Evolutionary conservation across 2,888 invertebrate genomes (phyloP), one percentile per base, ranked within the genome.

Genomic region (Dysmachus trigonus): DNA sequence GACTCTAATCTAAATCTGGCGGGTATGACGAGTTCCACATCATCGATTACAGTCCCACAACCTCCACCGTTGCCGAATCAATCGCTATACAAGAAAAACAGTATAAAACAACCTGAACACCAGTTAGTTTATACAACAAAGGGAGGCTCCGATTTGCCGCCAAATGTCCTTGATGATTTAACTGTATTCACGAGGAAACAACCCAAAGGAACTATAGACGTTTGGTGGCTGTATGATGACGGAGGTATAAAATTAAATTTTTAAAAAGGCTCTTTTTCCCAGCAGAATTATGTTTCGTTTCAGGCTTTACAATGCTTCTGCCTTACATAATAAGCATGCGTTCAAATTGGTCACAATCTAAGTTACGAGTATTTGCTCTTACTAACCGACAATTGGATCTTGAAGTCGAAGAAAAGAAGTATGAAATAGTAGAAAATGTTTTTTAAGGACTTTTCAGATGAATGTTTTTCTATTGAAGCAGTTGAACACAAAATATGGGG

Each of bases 161-260:
- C 94, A 88, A 94, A 95, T 72, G 93, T 96, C 82, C 92, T 96
- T 6, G 94, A 95, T 86, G 95, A 94, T 83, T 94, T 96, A 92
- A 95, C 95, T 15, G 93, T 96, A 88, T 97, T 97, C 91, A 95
- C 95, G 88, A 94, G 93, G 88, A 97, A 97, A 90, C 94, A 97
- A 92, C 94, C 95, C 85, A 94, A 95, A 87, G 97, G 98, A 13
- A 95, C 95, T 0, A 95, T 83, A 27, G 98, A 98, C 92, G 98
- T 98, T 74, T 98, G 98, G 97, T 99, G 98, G 98, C 92, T 98
- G 89, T 98, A 98, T 91, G 98, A 98, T 91, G 98, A 97, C 91
- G 97, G 97, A 90, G 97, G 97, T 91, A 85, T 87, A 4, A 51
- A 33, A 31, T 35, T 77, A 27, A 22, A 4, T n/a, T 13, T 38